These are phyloP conservation scores for Morpho deidamia DNA, from an alignment of 2,888 invertebrate genomes.

Conservation along the genomic window DNA sequence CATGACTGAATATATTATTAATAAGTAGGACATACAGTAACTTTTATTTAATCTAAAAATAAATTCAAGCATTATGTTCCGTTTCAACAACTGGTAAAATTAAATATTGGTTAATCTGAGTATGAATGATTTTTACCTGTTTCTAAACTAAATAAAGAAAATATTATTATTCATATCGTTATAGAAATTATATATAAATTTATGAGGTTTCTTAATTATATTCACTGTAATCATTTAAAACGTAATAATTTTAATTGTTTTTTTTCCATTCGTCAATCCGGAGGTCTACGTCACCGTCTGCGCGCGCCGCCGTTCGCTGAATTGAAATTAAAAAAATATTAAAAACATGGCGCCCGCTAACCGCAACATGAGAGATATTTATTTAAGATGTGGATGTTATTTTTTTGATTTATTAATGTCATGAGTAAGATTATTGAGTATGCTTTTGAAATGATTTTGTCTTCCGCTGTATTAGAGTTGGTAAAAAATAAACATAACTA, in stretches of 20 bases:
- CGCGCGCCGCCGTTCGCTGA: conserved; percentile 40
- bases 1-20: too few relatives aligned
- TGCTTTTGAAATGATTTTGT: background rate
- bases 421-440: background rate
- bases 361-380: conserved; percentile 24
- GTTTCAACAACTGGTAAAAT: too few relatives aligned
- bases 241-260: conserved; percentile 26
- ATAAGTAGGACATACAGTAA: too few relatives aligned
- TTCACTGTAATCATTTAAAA: conserved; percentile 43
- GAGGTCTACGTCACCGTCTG: conserved; percentile 66
- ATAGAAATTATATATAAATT: too few relatives aligned
- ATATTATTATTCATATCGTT: too few relatives aligned
- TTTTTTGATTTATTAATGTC: background rate
- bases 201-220: too few relatives aligned
- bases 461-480: background rate
- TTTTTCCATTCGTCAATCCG: conserved; percentile 35
- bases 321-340: conserved; percentile 19
- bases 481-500: background rate
- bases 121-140: too few relatives aligned
- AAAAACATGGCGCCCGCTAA: conserved; percentile 27
- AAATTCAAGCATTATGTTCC: too few relatives aligned
- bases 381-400: background rate
- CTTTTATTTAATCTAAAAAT: too few relatives aligned
- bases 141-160: too few relatives aligned
- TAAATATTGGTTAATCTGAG: too few relatives aligned